Evolutionary conservation across 2,888 invertebrate genomes (phyloP).

Genomic region (Lycocerus yunnanus): DNA sequence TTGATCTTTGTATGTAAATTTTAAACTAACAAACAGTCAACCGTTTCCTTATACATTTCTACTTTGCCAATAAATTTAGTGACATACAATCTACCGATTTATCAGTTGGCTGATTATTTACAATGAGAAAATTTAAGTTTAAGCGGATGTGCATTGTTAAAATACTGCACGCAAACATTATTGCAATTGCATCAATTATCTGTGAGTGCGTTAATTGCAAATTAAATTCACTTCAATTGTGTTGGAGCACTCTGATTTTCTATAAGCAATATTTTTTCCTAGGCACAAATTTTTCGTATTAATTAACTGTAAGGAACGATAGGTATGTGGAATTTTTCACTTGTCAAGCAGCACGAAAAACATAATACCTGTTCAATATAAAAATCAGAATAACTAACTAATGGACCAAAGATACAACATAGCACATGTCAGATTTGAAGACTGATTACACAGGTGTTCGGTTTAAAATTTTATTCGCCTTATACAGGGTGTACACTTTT

Average conservation of each 20-base stretch:
- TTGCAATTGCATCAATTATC: slow-evolving; percentile 19
- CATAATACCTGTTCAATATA: slow-evolving; percentile 8
- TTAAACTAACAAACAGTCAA: slow-evolving; percentile 3
- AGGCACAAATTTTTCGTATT: neutral
- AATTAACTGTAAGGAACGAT: neutral
- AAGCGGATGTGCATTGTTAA: slow-evolving; percentile 34
- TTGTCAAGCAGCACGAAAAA: neutral
- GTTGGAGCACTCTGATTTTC: neutral
- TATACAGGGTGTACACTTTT: slow-evolving; percentile 9
- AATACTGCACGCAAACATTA: slow-evolving; percentile 33
- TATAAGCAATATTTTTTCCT: neutral
- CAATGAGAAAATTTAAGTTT: slow-evolving; percentile 32
- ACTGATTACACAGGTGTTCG: slow-evolving; percentile 33
- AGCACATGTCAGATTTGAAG: slow-evolving; percentile 36
- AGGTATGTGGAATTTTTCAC: slow-evolving; percentile 6
- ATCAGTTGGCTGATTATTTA: slow-evolving; percentile 29
- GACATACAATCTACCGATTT: slow-evolving; percentile 24
- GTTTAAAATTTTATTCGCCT: neutral
- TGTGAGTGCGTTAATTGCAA: slow-evolving; percentile 19
- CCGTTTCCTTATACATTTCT: slow-evolving; percentile 17
- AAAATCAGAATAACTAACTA: slow-evolving; percentile 33
- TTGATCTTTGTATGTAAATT: slow-evolving; percentile 24
- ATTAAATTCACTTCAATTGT: slow-evolving; percentile 10
- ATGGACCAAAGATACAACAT: slow-evolving; percentile 32
- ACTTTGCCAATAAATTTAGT: slow-evolving; percentile 9